These are phyloP conservation scores for Dicycla oo DNA, from an alignment of 2,888 invertebrate genomes.

Conservation along the genomic window DNA sequence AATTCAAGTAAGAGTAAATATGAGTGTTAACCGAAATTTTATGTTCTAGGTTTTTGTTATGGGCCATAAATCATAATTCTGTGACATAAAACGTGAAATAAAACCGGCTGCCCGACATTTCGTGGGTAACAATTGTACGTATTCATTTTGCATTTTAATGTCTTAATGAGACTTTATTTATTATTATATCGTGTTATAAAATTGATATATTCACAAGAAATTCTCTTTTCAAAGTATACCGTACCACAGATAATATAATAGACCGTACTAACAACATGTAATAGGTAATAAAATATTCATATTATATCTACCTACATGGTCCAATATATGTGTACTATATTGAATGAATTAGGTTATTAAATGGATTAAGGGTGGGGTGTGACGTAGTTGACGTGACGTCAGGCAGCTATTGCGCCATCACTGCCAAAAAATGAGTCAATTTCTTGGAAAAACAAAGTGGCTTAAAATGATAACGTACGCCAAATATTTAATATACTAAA, in stretches of 20 bases:
- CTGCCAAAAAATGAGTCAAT: constrained; percentile 66
- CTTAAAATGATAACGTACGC: constrained; percentile 44
- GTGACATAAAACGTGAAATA: constrained; percentile 58
- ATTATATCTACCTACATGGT: constrained; percentile 2
- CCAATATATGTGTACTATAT: constrained; percentile 34
- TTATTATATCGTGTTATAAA: constrained; percentile 26
- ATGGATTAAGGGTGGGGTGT: constrained; percentile 60
- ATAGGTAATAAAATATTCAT: constrained; percentile 18
- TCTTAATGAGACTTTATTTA: constrained; percentile 29
- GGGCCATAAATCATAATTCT: constrained; percentile 52
- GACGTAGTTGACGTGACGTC: constrained; percentile 72
- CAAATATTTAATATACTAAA: constrained; percentile 45
- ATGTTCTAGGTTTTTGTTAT: constrained; percentile 50
- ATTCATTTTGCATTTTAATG: constrained; percentile 47
- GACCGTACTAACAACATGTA: neutral
- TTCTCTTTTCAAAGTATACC: constrained; percentile 11
- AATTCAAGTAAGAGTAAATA: constrained; percentile 50
- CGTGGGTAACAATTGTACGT: constrained; percentile 43
- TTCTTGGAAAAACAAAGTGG: constrained; percentile 59
- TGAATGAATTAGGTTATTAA: constrained; percentile 63
- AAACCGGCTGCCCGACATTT: constrained; percentile 45
- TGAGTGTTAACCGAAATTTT: constrained; percentile 43
- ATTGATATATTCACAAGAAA: constrained; percentile 10
- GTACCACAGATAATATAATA: too few species aligned
- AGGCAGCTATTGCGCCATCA: constrained; percentile 61